A percentile compares a stretch with the other conserved stretches of the same genome.
These are phyloP conservation scores for Crocodylus rhombifer DNA, from an alignment of 2,797 vertebrate species.

Conservation along the genomic window DNA sequence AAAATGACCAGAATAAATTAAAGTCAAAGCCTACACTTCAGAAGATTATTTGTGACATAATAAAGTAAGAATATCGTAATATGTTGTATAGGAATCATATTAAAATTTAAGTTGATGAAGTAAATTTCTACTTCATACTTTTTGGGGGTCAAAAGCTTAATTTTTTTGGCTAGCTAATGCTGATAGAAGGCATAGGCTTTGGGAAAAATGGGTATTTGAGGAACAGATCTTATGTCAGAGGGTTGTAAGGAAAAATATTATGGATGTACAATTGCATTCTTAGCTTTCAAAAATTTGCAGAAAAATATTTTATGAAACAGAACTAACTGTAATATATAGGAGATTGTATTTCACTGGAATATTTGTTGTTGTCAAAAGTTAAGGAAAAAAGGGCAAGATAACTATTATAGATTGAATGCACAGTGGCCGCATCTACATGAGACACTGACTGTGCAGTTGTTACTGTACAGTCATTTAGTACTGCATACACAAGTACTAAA, in stretches of 20 bases:
- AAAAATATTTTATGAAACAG: neutral
- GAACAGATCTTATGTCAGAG: neutral
- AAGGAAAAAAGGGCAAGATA: neutral
- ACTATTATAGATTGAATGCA: neutral
- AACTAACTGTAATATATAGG: neutral
- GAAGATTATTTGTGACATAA: neutral
- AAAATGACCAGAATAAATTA: constrained; percentile 1
- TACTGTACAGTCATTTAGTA: too few relatives aligned
- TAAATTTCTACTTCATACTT: neutral
- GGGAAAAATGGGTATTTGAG: neutral
- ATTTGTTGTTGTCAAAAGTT: neutral
- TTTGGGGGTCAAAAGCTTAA: neutral
- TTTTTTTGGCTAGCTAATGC: neutral
- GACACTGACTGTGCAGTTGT: too few relatives aligned
- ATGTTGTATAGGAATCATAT: neutral
- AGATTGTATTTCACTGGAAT: neutral
- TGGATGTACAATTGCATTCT: neutral
- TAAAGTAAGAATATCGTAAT: neutral
- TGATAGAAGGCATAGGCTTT: neutral
- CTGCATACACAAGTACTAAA: too few relatives aligned
- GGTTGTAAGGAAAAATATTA: neutral
- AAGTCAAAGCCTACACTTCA: neutral
- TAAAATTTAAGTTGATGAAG: neutral
- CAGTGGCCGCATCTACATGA: too few relatives aligned
- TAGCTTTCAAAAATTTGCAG: neutral